These are phyloP conservation scores for Sebastes schlegelii DNA, from an alignment of 2,113 vertebrate species.

Conservation along the genomic window DNA sequence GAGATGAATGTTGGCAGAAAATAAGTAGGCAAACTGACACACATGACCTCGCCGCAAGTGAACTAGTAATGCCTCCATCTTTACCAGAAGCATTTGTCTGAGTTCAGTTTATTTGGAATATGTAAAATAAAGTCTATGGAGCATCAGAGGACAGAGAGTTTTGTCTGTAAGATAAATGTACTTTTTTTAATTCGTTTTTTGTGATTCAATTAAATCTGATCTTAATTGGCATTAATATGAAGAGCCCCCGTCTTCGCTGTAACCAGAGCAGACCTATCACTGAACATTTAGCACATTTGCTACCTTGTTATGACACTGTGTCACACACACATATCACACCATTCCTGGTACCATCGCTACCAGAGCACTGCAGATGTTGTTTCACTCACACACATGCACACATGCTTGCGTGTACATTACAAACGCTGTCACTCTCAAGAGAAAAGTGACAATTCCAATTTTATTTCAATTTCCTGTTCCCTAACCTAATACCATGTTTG, in stretches of 20 bases:
- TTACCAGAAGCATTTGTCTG: conserved; percentile 8
- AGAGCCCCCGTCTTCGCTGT: conserved; percentile 33
- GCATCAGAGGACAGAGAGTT: background rate
- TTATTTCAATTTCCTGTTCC: background rate
- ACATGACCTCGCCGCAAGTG: background rate
- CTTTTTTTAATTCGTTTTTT: conserved; percentile 6
- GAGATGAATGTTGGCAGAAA: conserved; percentile 19
- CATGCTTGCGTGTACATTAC: background rate
- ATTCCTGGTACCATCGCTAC: conserved; percentile 1
- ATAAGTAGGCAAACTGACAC: background rate
- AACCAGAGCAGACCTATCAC: conserved; percentile 48
- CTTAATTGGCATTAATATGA: conserved; percentile 36
- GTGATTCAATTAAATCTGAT: conserved; percentile 15
- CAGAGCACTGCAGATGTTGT: conserved; percentile 25
- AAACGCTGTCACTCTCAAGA: conserved; percentile 14
- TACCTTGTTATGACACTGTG: conserved; percentile 43
- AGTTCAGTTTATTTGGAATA: conserved; percentile 21
- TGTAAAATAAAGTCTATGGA: background rate
- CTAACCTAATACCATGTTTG: conserved; percentile 2
- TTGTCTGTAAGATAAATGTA: conserved; percentile 1
- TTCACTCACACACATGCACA: background rate
- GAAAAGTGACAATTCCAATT: background rate
- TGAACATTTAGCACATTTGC: conserved; percentile 42
- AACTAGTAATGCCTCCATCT: background rate
- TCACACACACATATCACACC: conserved; percentile 26